phyloP scores from a whole-genome alignment of 2,888 invertebrate genomes.

The Blastobasis lacticolella region DNA sequence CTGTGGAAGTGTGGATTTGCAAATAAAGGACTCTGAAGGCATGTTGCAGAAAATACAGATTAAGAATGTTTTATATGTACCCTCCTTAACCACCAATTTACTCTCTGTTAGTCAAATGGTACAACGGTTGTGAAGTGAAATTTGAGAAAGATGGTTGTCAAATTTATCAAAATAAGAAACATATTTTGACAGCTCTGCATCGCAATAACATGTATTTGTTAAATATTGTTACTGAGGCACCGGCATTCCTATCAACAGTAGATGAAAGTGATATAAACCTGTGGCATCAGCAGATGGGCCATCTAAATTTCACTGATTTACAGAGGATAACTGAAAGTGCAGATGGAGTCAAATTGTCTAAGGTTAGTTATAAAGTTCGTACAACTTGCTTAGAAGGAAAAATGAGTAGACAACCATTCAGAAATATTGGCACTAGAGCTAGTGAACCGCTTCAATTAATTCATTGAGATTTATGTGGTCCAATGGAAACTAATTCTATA shows the following conservation, averaged over 20 bases:
- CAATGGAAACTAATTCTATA: slow-evolving; percentile 5
- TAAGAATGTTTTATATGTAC: slow-evolving; percentile 12
- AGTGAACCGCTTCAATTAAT: slow-evolving; percentile 5
- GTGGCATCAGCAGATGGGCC: slow-evolving; percentile 4
- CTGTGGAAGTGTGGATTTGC: neutral
- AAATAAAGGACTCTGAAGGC: neutral
- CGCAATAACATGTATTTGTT: neutral
- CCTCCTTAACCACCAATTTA: slow-evolving; percentile 10
- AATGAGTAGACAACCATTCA: slow-evolving; percentile 5
- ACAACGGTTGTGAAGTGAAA: slow-evolving; percentile 8
- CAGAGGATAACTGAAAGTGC: neutral
- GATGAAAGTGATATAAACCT: neutral
- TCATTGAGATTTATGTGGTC: slow-evolving; percentile 1
- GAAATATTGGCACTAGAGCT: neutral
- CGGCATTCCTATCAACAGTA: neutral
- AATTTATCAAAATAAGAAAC: slow-evolving; percentile 2
- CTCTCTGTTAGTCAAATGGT: slow-evolving; percentile 13
- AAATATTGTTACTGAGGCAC: neutral
- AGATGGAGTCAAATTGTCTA: slow-evolving; percentile 7
- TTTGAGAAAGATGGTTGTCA: slow-evolving; percentile 9
- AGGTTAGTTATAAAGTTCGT: slow-evolving; percentile 6
- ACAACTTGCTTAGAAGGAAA: slow-evolving; percentile 8
- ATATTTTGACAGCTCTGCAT: neutral
- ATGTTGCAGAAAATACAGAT: slow-evolving; percentile 1
- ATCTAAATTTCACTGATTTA: neutral